Evolutionary conservation across 2,113 vertebrate species (phyloP).

Genomic region (Mustelus asterias): DNA sequence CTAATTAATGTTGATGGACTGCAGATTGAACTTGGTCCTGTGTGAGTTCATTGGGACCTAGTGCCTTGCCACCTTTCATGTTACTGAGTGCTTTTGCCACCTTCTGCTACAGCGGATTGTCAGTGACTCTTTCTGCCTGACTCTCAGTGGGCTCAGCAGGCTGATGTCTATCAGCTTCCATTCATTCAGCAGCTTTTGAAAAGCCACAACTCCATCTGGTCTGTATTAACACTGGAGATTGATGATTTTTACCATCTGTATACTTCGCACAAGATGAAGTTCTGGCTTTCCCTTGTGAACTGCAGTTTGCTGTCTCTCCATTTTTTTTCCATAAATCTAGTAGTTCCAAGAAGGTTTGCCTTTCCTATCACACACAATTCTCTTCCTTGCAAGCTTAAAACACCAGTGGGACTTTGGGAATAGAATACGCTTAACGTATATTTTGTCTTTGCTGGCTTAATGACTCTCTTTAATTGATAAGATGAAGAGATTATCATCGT

Average conservation of each 20-base stretch:
- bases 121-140: neutral
- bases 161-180: neutral
- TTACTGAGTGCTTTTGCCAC: neutral
- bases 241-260: neutral
- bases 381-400: neutral
- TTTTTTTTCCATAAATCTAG: neutral
- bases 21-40: neutral
- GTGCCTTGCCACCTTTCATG: neutral
- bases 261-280: neutral
- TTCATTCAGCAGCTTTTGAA: neutral
- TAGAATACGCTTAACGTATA: neutral
- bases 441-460: neutral
- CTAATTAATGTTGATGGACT: neutral
- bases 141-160: neutral
- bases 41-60: neutral
- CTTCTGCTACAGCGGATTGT: neutral
- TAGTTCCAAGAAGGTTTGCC: neutral
- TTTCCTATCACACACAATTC: neutral
- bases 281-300: neutral
- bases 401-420: neutral
- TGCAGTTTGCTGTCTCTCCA: neutral
- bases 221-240: neutral
- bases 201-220: constrained; percentile 19
- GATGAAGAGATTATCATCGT: neutral
- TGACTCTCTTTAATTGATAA: neutral